phyloP scores from a whole-genome alignment of 2,888 invertebrate genomes.

The Agrochola lychnidis region DNA sequence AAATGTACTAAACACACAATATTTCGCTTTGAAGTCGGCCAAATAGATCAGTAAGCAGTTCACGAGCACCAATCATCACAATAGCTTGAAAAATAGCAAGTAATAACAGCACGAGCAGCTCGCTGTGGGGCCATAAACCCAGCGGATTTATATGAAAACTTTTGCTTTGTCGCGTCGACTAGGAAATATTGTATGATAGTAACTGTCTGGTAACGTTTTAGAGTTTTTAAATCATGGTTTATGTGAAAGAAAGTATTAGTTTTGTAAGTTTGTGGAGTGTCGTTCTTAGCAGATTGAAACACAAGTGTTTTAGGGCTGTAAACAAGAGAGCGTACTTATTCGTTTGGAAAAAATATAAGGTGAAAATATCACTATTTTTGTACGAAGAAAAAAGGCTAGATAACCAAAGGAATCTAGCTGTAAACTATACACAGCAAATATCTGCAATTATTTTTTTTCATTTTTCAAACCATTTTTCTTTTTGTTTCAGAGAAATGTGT shows the following conservation, averaged over 20 bases:
- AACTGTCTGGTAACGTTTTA: neutral
- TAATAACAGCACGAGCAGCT: constrained; percentile 34
- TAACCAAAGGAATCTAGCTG: neutral
- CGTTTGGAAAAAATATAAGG: neutral
- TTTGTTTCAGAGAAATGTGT: neutral
- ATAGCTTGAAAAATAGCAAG: constrained; percentile 63
- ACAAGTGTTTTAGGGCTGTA: too few species aligned
- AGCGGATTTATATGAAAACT: constrained; percentile 44
- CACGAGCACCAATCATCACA: constrained; percentile 57
- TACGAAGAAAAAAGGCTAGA: neutral
- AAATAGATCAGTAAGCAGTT: constrained; percentile 50
- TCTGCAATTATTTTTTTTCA: neutral
- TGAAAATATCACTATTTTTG: neutral
- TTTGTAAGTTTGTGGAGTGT: neutral
- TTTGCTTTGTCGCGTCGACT: constrained; percentile 24
- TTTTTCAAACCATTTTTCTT: neutral
- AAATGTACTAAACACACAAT: constrained; percentile 24
- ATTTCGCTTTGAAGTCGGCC: constrained; percentile 25
- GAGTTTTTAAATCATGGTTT: constrained; percentile 31
- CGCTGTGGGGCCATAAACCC: constrained; percentile 46
- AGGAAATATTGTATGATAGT: constrained; percentile 14
- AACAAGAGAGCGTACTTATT: neutral
- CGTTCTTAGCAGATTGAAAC: neutral
- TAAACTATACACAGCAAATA: neutral
- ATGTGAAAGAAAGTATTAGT: neutral